A percentile compares a stretch with the other conserved stretches of the same genome.
Evolutionary conservation across 2,113 vertebrate species (phyloP).

Genomic region (Montifringilla adamsi): DNA sequence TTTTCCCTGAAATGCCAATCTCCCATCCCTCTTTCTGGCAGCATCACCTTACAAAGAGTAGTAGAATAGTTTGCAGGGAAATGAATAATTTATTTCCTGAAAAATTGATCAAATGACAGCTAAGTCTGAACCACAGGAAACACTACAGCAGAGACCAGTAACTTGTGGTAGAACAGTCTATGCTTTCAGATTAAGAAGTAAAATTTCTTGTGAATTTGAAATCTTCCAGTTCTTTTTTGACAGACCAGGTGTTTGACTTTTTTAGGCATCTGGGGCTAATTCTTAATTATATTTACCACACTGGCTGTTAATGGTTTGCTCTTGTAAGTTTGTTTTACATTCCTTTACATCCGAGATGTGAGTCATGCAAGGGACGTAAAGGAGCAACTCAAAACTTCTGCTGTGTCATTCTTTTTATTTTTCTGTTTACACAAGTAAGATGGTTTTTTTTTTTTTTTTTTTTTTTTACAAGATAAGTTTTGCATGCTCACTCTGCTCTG

Average conservation of each 20-base stretch:
- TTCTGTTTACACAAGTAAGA: background rate
- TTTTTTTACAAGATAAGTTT: rapidly evolving
- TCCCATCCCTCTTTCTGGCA: background rate
- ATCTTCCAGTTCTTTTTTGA: background rate
- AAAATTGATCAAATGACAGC: background rate
- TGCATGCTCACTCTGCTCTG: background rate
- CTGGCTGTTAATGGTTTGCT: background rate
- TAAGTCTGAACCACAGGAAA: background rate
- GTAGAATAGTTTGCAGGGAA: background rate
- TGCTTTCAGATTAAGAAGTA: background rate
- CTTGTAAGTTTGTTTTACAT: background rate
- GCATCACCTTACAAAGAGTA: background rate
- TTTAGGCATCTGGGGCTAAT: background rate
- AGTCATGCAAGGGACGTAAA: rapidly evolving
- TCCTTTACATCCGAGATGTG: background rate
- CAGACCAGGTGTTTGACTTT: background rate
- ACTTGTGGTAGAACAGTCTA: background rate
- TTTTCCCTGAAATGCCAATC: background rate
- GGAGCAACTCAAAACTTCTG: background rate
- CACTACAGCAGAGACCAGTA: background rate
- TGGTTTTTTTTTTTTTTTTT: rapidly evolving
- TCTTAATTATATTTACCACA: background rate
- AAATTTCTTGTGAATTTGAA: background rate
- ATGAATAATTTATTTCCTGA: slow-evolving; percentile 43
- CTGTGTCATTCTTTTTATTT: background rate